Evolutionary conservation across 2,888 invertebrate genomes (phyloP).

Genomic region (Orgyia antiqua): DNA sequence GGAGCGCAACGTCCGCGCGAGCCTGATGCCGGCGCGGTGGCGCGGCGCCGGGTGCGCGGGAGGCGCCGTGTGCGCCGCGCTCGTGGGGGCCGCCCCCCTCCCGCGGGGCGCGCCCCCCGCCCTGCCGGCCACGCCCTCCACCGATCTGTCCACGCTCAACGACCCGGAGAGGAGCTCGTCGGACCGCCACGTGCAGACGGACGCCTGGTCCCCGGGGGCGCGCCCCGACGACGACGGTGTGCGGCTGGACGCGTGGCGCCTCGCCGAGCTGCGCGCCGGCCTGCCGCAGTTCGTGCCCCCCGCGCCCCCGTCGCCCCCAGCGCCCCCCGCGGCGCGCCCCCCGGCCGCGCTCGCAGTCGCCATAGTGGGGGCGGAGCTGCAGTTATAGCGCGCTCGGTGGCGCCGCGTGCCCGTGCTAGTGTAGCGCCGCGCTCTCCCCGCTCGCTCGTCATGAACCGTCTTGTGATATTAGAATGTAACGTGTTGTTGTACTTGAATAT

Average conservation of each 20-base stretch:
- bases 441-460: no score
- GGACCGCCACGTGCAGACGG: conserved; percentile 60
- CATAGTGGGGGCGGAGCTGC: no score
- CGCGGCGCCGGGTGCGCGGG: conserved; percentile 36
- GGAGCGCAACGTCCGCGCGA: conserved; percentile 60
- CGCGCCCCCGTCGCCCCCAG: no score
- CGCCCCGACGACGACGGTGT: conserved; percentile 20
- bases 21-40: conserved; percentile 51
- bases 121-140: conserved; percentile 49
- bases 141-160: conserved; percentile 46
- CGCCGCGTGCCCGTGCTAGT: neutral
- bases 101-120: conserved; percentile 41
- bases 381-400: neutral
- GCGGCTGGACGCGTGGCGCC: conserved; percentile 34
- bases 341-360: neutral
- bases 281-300: neutral
- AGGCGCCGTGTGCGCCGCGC: conserved; percentile 51
- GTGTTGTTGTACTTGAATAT: no score
- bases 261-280: conserved; percentile 27
- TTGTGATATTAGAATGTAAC: no score
- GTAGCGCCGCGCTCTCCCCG: no score
- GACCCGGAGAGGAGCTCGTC: conserved; percentile 42
- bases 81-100: conserved; percentile 37
- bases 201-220: conserved; percentile 29
- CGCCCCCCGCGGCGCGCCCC: neutral